These are phyloP conservation scores for Acanthisitta chloris DNA, from an alignment of 2,113 vertebrate genomes.

Conservation along the genomic window DNA sequence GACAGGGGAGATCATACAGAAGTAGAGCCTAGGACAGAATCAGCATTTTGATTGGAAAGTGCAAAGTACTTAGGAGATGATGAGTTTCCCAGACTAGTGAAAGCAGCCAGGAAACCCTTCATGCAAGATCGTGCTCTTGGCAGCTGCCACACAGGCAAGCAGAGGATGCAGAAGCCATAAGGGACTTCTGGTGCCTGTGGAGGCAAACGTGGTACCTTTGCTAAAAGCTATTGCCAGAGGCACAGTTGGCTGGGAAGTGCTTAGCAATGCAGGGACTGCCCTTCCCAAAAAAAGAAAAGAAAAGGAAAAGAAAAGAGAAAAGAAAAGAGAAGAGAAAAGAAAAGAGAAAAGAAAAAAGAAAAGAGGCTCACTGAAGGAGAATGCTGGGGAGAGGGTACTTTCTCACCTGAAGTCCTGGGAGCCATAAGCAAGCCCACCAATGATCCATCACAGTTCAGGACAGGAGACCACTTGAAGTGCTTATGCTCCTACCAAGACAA, in stretches of 20 bases:
- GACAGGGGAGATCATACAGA: neutral
- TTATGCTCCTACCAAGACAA: neutral
- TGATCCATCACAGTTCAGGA: neutral
- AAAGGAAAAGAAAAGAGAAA: neutral
- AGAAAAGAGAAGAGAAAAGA: no score
- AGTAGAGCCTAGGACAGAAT: neutral
- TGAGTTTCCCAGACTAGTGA: neutral
- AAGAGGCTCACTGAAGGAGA: neutral
- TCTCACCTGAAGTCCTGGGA: rapidly evolving
- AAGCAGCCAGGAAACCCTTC: neutral
- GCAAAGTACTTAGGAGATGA: neutral
- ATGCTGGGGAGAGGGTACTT: neutral
- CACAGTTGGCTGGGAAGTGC: neutral
- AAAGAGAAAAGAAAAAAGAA: neutral
- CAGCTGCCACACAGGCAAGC: neutral
- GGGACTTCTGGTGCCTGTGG: neutral
- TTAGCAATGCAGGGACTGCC: neutral
- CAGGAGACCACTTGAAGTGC: neutral
- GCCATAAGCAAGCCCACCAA: neutral
- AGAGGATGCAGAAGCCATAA: neutral
- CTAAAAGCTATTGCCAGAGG: neutral
- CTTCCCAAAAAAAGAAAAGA: rapidly evolving
- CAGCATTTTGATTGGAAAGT: neutral
- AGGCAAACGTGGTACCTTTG: neutral
- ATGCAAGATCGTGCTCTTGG: rapidly evolving